These are phyloP conservation scores for Trachymyrmex cornetzi DNA, from an alignment of 1,140 invertebrate species.

Conservation along the genomic window DNA sequence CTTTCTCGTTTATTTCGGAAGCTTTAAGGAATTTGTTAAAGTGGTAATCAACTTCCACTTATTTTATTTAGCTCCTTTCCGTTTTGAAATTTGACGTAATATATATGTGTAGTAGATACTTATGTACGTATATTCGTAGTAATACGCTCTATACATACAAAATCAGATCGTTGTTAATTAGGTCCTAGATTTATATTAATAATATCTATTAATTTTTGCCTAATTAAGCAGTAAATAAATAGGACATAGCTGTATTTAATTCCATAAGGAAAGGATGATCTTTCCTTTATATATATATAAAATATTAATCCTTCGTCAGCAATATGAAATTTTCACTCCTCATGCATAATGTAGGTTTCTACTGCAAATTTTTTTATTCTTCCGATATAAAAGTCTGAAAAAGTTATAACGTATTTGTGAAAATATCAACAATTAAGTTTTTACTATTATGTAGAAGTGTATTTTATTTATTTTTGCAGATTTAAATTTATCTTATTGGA, in stretches of 20 bases:
- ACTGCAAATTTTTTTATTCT: too few relatives aligned
- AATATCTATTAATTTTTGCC: background rate
- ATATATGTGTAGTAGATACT: background rate
- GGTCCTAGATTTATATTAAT: background rate
- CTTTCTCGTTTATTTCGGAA: constrained; percentile 52
- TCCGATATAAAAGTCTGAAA: too few relatives aligned
- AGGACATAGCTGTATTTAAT: background rate
- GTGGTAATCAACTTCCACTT: background rate
- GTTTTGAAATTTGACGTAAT: background rate
- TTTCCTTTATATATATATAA: constrained; percentile 6
- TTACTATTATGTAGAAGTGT: too few relatives aligned
- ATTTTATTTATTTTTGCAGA: too few relatives aligned
- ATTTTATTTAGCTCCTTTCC: background rate
- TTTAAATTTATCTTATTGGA: too few relatives aligned
- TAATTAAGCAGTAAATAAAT: background rate
- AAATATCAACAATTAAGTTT: too few relatives aligned
- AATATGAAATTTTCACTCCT: too few relatives aligned
- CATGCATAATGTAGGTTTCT: too few relatives aligned
- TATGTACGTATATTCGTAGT: background rate
- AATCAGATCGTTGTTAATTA: background rate
- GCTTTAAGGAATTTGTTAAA: constrained; percentile 45
- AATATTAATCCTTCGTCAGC: background rate
- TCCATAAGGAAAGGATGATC: background rate
- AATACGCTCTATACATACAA: too few relatives aligned
- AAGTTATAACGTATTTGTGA: too few relatives aligned